phyloP scores from a whole-genome alignment of 2,888 invertebrate species.

The Dusona sp. region DNA sequence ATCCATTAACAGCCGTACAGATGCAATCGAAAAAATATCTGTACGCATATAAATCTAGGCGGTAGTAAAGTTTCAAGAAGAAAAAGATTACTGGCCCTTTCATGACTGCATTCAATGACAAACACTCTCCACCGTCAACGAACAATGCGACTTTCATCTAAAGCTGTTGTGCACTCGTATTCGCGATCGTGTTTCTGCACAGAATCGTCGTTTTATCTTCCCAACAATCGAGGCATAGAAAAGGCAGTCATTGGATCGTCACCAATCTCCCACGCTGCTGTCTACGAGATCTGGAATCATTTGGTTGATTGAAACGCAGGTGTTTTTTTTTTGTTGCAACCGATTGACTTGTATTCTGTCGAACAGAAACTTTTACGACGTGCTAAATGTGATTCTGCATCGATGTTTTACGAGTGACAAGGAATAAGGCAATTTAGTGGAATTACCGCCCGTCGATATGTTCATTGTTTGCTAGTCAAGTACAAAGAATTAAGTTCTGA shows the following conservation, averaged over 20 bases:
- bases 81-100: constrained; percentile 53
- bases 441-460: background rate
- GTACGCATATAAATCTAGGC: background rate
- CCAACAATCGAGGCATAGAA: constrained; percentile 30
- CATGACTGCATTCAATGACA: constrained; percentile 46
- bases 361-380: constrained; percentile 39
- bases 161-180: constrained; percentile 1
- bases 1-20: constrained; percentile 51
- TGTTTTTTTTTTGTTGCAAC: background rate
- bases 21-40: constrained; percentile 7
- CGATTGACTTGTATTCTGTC: background rate
- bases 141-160: constrained; percentile 49
- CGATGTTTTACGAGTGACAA: background rate
- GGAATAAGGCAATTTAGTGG: background rate
- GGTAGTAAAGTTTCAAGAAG: background rate
- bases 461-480: constrained; percentile 19
- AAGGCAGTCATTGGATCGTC: constrained; percentile 51
- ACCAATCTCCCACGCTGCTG: background rate
- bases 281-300: background rate
- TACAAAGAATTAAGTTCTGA: constrained; percentile 30
- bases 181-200: background rate
- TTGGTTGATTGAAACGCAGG: background rate
- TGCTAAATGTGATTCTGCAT: background rate
- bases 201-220: constrained; percentile 18
- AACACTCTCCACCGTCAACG: constrained; percentile 36